These are phyloP conservation scores for Diorhabda sublineata DNA, from an alignment of 1,140 invertebrate genomes.

Conservation along the genomic window DNA sequence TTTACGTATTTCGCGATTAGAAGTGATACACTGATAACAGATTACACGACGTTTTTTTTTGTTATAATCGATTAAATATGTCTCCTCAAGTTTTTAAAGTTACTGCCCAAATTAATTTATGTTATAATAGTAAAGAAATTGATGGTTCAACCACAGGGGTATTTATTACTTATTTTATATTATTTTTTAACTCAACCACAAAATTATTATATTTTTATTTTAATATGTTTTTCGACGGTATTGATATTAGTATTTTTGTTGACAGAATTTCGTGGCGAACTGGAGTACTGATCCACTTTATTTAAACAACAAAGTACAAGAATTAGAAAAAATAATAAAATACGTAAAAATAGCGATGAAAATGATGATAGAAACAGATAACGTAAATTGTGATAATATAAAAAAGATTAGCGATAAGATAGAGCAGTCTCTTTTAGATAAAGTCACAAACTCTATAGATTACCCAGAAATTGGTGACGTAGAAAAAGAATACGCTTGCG, in stretches of 20 bases:
- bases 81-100: background rate
- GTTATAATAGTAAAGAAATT: background rate
- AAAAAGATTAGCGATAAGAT: conserved; percentile 25
- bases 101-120: background rate
- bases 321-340: conserved; percentile 32
- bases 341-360: conserved; percentile 26
- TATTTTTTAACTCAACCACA: too few relatives aligned
- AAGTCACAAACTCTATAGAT: background rate
- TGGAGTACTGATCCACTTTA: conserved; percentile 14
- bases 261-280: conserved; percentile 21
- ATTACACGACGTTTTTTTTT: too few relatives aligned
- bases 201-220: too few relatives aligned
- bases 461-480: background rate
- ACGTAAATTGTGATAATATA: conserved; percentile 29
- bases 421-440: conserved; percentile 21
- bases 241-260: conserved; percentile 8
- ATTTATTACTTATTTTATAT: too few relatives aligned
- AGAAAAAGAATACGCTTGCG: conserved; percentile 18
- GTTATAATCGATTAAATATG: background rate
- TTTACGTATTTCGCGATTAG: too few relatives aligned
- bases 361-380: conserved; percentile 29
- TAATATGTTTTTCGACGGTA: too few relatives aligned
- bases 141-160: too few relatives aligned
- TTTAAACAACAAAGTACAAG: conserved; percentile 26
- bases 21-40: too few relatives aligned